Base-by-base conservation (phyloP, 2,888 invertebrate species). In the Barypeithes pellucidus region DNA sequence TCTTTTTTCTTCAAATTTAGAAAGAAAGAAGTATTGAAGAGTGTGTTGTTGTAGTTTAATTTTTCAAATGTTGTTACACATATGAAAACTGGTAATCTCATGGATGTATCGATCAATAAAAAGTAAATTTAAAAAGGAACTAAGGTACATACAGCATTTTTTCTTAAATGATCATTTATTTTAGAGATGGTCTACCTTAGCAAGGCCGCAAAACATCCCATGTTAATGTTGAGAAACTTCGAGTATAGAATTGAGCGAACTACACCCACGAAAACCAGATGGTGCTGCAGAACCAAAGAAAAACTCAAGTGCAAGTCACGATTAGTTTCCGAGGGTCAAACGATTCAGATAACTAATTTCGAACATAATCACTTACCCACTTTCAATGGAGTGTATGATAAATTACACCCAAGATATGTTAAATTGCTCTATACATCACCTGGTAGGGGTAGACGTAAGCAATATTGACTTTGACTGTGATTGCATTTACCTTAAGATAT, bases 291-390 rank as follows among this genome's bases (percentile, higher is more conserved):
- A n/a, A 71, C 72, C 52, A 77, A 77, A 74, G 59, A 66, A 59
- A 67, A 72, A 50, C 39, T 63, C 8, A 78, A 69, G 47, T 79
- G 80, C 47, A 80, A 77, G 73, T 77, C 75, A n/a, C 73, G 80
- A 60, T 62, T 79, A 24, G 60, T 57, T 0, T 76, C 79, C 8
- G 75, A 50, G 16, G 78, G 77, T 7, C 69, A 73, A 39, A 75
- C 68, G 0, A 60, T 80, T 50, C 63, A 67, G 20, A 68, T 80
- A 29, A 71, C 67, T 11, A 75, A 76, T 52, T 70, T 73, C 39
- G 65, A 73, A 43, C 77, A 75, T 52, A 77, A 75, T 60, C 77
- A 77, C 29, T 3, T 24, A 20, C 73, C 75, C 5, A 66, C 71
- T 4, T 77, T 73, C 41, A 65, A 52, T 18, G 75, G 72, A 0